Evolutionary conservation across 2,797 vertebrate genomes (phyloP).

Genomic region (Micrastur ruficollis): DNA sequence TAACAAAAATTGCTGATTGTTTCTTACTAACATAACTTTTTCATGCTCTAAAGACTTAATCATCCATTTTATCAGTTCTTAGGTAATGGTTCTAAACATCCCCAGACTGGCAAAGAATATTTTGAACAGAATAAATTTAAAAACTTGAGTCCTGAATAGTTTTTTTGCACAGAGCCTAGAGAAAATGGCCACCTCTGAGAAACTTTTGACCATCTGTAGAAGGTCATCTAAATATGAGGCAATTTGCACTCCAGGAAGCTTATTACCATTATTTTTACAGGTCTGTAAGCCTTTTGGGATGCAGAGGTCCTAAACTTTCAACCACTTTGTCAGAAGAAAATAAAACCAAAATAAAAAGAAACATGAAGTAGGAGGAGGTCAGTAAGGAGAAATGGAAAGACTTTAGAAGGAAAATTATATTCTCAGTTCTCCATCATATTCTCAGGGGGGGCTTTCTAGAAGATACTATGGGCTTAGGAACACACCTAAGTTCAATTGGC

Average conservation of each 20-base stretch:
- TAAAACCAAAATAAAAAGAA: not conserved
- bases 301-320: not conserved
- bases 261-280: not conserved
- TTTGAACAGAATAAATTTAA: not conserved
- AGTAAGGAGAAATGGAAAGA: not conserved
- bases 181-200: not conserved
- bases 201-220: not conserved
- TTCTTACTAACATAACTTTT: constrained; percentile 39
- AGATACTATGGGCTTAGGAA: not conserved
- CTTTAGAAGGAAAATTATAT: not conserved
- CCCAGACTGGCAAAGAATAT: not conserved
- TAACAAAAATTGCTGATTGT: constrained; percentile 60
- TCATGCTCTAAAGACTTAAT: constrained; percentile 17
- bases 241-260: not conserved
- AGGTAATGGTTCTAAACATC: not conserved
- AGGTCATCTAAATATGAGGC: not conserved
- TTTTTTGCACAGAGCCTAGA: not conserved
- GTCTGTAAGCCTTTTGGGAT: not conserved
- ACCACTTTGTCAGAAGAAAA: not conserved
- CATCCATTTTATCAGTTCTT: not conserved
- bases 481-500: not conserved
- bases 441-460: not conserved
- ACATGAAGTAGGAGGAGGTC: not conserved
- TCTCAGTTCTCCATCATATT: not conserved
- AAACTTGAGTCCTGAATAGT: not conserved